phyloP scores from a whole-genome alignment of 2,888 invertebrate species.

The Cecidostiba fungosa region DNA sequence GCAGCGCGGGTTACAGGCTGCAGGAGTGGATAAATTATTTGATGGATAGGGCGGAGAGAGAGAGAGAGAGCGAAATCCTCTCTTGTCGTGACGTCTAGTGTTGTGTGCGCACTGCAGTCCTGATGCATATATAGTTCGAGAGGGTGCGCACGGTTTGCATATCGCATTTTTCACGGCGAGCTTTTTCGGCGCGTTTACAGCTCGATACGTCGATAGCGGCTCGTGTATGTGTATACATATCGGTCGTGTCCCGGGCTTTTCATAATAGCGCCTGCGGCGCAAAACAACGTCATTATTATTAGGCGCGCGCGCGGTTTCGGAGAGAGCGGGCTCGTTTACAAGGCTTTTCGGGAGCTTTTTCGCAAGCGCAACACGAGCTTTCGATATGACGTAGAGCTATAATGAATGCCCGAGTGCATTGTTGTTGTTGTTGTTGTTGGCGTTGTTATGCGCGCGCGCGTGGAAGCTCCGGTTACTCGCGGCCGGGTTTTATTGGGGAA shows the following conservation, averaged over 20 bases:
- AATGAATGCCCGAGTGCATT: not conserved
- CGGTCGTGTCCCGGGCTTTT: constrained; percentile 5
- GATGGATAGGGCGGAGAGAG: constrained; percentile 44
- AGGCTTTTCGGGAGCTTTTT: not conserved
- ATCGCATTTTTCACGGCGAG: constrained; percentile 52
- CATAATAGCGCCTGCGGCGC: constrained; percentile 6
- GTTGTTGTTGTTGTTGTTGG: not conserved
- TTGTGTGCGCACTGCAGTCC: not conserved
- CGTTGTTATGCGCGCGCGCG: not conserved
- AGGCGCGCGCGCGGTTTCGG: too few relatives aligned
- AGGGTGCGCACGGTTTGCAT: constrained; percentile 49
- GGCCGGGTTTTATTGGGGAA: not conserved
- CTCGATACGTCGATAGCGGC: constrained; percentile 57
- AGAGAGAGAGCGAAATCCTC: not conserved
- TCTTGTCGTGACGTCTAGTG: constrained; percentile 47
- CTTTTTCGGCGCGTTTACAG: constrained; percentile 62
- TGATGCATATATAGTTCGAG: constrained; percentile 4
- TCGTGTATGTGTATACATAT: not conserved
- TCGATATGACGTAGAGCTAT: not conserved
- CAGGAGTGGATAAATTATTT: constrained; percentile 55
- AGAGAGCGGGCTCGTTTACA: not conserved
- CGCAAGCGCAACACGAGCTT: not conserved
- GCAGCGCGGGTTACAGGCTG: not conserved
- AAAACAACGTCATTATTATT: constrained; percentile 44
- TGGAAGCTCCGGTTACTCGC: not conserved